Conservation (phyloP, 2,113 vertebrate species). For the Anolis carolinensis region DNA sequence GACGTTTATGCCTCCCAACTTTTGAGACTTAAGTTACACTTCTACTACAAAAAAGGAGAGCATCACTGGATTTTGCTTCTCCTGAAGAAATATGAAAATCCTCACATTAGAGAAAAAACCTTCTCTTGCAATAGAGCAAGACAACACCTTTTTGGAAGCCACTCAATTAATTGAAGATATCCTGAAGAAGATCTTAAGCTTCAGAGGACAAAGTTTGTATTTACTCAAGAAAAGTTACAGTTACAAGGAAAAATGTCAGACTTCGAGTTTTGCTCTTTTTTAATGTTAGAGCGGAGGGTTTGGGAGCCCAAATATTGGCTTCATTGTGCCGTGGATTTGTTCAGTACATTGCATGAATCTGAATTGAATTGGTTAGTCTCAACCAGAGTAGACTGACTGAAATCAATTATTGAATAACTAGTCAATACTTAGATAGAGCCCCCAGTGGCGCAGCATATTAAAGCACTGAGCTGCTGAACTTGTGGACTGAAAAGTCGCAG, state of each 20-base stretch:
- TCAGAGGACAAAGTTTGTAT: neutral
- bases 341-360: neutral
- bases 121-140: neutral
- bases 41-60: neutral
- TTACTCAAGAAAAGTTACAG: neutral
- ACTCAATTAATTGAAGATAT: too few relatives aligned
- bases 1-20: neutral
- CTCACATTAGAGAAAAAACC: neutral
- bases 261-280: neutral
- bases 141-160: neutral
- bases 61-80: conserved; percentile 1
- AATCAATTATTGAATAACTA: too few relatives aligned
- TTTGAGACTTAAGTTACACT: neutral
- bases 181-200: neutral
- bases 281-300: too few relatives aligned
- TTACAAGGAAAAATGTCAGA: neutral
- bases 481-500: too few relatives aligned
- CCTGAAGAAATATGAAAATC: neutral
- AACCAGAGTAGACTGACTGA: too few relatives aligned
- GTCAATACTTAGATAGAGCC: too few relatives aligned
- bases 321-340: neutral
- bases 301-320: neutral
- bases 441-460: too few relatives aligned
- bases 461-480: too few relatives aligned
- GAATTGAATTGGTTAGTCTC: too few relatives aligned